A percentile compares a stretch with the other conserved stretches of the same genome.
phyloP scores from a whole-genome alignment of 2,113 vertebrate species.

The Megalops atlanticus region DNA sequence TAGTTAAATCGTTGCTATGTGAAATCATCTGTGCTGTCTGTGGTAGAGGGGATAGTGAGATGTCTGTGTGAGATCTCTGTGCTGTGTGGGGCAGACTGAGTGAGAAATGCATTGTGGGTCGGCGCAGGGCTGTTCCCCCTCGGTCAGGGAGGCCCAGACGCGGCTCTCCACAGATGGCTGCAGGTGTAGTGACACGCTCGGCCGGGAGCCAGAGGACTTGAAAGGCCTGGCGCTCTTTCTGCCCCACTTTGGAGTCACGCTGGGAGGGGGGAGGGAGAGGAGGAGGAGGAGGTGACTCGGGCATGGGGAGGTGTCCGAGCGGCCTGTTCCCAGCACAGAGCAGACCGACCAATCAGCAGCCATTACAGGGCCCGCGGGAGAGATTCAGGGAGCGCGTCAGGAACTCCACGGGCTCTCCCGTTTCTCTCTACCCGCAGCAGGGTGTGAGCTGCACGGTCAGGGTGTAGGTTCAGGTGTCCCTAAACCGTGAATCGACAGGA shows the following conservation, averaged over 20 bases:
- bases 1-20: too few species aligned
- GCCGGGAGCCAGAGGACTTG: slow-evolving; percentile 46
- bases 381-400: background rate
- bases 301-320: background rate
- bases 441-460: background rate
- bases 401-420: too few species aligned
- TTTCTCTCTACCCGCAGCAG: background rate
- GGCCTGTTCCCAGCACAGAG: background rate
- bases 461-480: too few species aligned
- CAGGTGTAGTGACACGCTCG: slow-evolving; percentile 41
- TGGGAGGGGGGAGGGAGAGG: background rate
- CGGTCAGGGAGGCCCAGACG: slow-evolving; percentile 24
- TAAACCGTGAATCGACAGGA: too few species aligned
- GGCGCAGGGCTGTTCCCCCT: slow-evolving; percentile 21
- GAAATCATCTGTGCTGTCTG: background rate
- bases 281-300: slow-evolving; percentile 13
- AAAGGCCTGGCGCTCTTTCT: slow-evolving; percentile 35
- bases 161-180: slow-evolving; percentile 45
- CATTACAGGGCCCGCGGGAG: background rate
- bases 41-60: background rate
- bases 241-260: slow-evolving; percentile 37
- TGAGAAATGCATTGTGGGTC: too few species aligned
- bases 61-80: background rate
- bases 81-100: too few species aligned
- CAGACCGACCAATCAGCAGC: background rate